Evolutionary conservation across 2,113 vertebrate species (phyloP).

Genomic region (Elephas maximus): DNA sequence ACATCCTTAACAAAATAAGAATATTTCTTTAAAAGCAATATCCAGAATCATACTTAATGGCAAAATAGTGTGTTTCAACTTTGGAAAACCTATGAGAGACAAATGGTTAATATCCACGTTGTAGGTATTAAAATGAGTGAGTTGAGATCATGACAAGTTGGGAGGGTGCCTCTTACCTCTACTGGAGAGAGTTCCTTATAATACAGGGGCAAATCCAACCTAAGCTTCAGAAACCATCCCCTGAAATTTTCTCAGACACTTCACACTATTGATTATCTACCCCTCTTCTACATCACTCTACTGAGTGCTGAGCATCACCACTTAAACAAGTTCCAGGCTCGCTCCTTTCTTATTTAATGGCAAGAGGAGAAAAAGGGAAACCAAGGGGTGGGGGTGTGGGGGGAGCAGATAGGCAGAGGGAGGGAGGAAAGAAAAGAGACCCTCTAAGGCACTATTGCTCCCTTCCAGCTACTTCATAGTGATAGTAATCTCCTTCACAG

Average conservation of each 20-base stretch:
- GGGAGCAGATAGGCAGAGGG: too few species aligned
- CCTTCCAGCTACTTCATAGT: not conserved
- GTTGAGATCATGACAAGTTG: not conserved
- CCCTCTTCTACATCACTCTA: too few species aligned
- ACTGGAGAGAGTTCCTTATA: not conserved
- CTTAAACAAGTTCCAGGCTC: not conserved
- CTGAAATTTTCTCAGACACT: not conserved
- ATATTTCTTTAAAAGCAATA: not conserved
- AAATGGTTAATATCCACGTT: not conserved
- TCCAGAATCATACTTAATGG: not conserved
- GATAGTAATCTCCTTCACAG: not conserved
- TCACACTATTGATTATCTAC: too few species aligned
- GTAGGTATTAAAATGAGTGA: not conserved
- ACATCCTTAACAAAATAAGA: not conserved
- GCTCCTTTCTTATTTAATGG: not conserved
- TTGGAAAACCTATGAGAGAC: not conserved
- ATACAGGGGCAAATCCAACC: not conserved
- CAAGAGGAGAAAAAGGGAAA: not conserved
- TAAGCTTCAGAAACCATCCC: not conserved
- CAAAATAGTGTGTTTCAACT: not conserved
- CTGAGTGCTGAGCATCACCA: not conserved
- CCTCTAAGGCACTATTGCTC: not conserved
- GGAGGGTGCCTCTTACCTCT: not conserved
- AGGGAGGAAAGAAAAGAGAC: not conserved
- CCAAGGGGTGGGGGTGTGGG: not conserved